phyloP scores from a whole-genome alignment of 2,797 vertebrate genomes.

The Lithobates pipiens region DNA sequence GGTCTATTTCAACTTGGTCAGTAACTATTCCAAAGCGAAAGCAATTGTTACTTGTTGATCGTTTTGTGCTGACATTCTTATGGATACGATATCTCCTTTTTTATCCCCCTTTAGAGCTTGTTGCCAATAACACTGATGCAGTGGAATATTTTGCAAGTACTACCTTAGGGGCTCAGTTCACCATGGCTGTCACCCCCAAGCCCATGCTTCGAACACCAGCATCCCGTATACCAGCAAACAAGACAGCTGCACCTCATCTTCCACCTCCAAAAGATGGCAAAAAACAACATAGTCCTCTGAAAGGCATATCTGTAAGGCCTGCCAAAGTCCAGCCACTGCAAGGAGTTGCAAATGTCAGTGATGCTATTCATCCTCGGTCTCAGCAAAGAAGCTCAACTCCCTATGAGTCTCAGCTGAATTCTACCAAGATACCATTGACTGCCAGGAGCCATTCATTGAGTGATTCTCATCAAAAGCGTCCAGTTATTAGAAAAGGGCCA shows the following conservation, averaged over 20 bases:
- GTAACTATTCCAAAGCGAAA: too few species aligned
- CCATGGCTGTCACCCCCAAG: neutral
- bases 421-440: slow-evolving; percentile 25
- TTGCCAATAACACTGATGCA: slow-evolving; percentile 42
- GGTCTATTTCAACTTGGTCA: too few species aligned
- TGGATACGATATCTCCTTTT: neutral
- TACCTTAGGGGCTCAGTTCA: slow-evolving; percentile 15
- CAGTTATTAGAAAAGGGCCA: slow-evolving; percentile 9
- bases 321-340: neutral
- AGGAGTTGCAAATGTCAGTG: neutral
- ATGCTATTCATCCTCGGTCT: neutral
- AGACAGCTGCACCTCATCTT: neutral
- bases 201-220: neutral
- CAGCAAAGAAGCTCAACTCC: neutral
- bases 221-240: neutral
- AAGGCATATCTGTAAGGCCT: neutral
- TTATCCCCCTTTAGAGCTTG: slow-evolving; percentile 32
- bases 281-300: neutral
- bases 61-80: neutral
- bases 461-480: slow-evolving; percentile 3
- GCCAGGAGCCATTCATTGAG: slow-evolving; percentile 26
- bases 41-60: neutral
- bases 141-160: slow-evolving; percentile 18
- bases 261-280: neutral
- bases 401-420: neutral